Conservation (phyloP, 2,888 invertebrate species). For the Orchesellides sinensis region DNA sequence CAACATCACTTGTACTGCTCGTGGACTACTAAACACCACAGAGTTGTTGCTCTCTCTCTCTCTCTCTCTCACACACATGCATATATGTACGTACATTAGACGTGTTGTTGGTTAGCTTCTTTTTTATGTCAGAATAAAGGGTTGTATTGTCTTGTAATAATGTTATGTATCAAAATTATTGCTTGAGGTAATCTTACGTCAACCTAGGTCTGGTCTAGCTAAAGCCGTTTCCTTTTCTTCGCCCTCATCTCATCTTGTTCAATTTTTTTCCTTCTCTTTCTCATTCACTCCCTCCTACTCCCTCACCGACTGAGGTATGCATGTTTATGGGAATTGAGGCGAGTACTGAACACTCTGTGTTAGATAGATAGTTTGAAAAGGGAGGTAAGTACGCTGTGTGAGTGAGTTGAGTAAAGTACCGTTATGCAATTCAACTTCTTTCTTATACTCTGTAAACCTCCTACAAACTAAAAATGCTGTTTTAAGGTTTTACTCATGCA, state of each 20-base stretch:
- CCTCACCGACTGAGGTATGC: background rate
- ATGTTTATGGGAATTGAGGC: background rate
- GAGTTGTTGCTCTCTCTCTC: background rate
- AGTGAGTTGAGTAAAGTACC: slow-evolving; percentile 43
- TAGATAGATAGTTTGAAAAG: background rate
- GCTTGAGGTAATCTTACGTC: slow-evolving; percentile 15
- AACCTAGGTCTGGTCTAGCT: slow-evolving; percentile 28
- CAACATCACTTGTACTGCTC: slow-evolving; percentile 4
- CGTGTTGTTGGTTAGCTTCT: no score
- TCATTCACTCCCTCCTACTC: slow-evolving; percentile 15
- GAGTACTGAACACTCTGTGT: background rate
- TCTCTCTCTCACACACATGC: background rate
- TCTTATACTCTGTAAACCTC: slow-evolving; percentile 20
- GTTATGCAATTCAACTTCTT: slow-evolving; percentile 50
- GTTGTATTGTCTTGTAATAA: background rate
- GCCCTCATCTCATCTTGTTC: slow-evolving; percentile 25
- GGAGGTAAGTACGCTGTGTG: background rate
- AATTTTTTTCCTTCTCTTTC: slow-evolving; percentile 7
- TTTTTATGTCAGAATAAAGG: background rate
- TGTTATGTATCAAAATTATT: background rate
- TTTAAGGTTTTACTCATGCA: slow-evolving; percentile 3
- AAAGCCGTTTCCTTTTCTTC: slow-evolving; percentile 22
- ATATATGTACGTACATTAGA: background rate
- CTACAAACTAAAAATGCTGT: background rate
- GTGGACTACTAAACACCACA: background rate